phyloP scores from a whole-genome alignment of 2,797 vertebrate species.

The Crossoptilon crossoptilon region DNA sequence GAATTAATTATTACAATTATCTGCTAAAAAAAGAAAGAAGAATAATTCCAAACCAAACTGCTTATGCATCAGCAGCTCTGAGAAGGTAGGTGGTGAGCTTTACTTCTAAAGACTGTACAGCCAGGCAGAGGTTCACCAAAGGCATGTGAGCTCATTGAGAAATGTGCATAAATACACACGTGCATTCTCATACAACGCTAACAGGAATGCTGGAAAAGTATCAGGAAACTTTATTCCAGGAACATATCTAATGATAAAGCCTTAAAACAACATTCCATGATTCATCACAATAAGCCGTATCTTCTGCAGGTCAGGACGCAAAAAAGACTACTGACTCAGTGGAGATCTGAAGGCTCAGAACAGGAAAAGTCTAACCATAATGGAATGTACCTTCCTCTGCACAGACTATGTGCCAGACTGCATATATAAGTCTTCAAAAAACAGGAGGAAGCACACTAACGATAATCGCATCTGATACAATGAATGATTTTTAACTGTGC shows the following conservation, averaged over 20 bases:
- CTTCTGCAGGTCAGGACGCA: background rate
- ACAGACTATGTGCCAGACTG: background rate
- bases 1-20: conserved; percentile 14
- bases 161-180: background rate
- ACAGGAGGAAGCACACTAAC: background rate
- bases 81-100: background rate
- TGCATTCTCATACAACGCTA: background rate
- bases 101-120: background rate
- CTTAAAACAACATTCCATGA: background rate
- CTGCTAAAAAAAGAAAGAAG: background rate
- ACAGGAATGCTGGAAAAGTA: background rate
- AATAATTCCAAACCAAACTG: background rate
- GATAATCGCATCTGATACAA: background rate
- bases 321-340: background rate
- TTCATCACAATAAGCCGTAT: background rate
- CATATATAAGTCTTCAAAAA: background rate
- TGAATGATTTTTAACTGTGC: background rate
- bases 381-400: background rate
- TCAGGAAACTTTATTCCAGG: background rate
- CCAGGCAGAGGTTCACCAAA: background rate
- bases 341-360: background rate
- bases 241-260: background rate
- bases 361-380: background rate
- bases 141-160: background rate
- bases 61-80: background rate